These are phyloP conservation scores for Drosophila pseudoobscura DNA, from an alignment of 1,140 invertebrate genomes.

Conservation along the genomic window DNA sequence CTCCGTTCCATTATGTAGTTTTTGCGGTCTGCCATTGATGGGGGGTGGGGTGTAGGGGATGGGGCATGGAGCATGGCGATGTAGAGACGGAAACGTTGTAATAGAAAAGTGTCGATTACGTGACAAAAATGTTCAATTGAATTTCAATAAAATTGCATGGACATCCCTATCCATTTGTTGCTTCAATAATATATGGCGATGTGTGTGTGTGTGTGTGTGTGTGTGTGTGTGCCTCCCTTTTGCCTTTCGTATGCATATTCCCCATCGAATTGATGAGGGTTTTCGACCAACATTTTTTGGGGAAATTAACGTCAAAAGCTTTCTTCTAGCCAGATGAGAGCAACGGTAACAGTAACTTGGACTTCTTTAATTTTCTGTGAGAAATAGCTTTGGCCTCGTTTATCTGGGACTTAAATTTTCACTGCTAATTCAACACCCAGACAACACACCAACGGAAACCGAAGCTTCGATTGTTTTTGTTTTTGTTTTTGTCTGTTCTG, in stretches of 20 bases:
- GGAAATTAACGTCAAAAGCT: conserved; percentile 67
- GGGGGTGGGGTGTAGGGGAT: too few relatives aligned
- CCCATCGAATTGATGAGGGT: conserved; percentile 65
- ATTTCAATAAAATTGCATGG: conserved; percentile 73
- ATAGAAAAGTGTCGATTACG: conserved; percentile 80
- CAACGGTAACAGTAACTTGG: conserved; percentile 2
- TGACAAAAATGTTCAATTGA: conserved; percentile 81
- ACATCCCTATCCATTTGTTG: conserved; percentile 69
- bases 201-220: conserved; percentile 2
- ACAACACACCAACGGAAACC: conserved; percentile 4
- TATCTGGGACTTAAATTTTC: conserved; percentile 19
- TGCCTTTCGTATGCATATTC: conserved; percentile 49
- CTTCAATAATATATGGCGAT: conserved; percentile 74
- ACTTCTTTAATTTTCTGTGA: conserved; percentile 17
- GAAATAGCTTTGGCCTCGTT: conserved; percentile 31
- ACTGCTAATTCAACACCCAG: conserved; percentile 41
- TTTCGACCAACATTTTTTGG: conserved; percentile 42
- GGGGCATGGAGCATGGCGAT: not conserved
- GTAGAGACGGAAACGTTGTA: conserved; percentile 53
- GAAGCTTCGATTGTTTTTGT: conserved; percentile 6
- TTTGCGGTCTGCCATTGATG: conserved; percentile 17
- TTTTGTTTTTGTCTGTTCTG: conserved; percentile 10
- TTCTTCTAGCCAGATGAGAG: conserved; percentile 33
- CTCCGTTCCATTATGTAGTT: conserved; percentile 60
- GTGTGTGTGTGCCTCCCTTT: conserved; percentile 6